These are phyloP conservation scores for Euproctis similis DNA, from an alignment of 2,888 invertebrate species.

Conservation along the genomic window DNA sequence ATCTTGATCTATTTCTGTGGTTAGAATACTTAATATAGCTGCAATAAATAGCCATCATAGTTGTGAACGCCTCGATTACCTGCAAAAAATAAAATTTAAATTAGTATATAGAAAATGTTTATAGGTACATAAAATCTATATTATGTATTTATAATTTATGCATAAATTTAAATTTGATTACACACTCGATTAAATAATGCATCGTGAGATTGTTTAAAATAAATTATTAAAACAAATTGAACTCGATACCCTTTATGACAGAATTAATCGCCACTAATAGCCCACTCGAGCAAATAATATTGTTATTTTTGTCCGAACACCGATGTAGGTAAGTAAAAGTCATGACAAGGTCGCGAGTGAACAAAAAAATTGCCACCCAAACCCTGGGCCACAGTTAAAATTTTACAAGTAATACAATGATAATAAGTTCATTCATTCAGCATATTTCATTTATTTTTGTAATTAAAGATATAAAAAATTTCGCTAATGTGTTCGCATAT, in stretches of 20 bases:
- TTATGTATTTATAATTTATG: background rate
- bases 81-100: slow-evolving; percentile 15
- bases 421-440: background rate
- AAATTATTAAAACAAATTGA: slow-evolving; percentile 16
- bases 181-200: slow-evolving; percentile 8
- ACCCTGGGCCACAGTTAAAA: slow-evolving; percentile 18
- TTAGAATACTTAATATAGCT: too few species aligned
- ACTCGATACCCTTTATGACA: slow-evolving; percentile 27
- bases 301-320: slow-evolving; percentile 31
- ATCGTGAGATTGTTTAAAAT: slow-evolving; percentile 10
- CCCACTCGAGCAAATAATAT: slow-evolving; percentile 29
- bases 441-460: background rate
- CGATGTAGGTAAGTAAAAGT: slow-evolving; percentile 45
- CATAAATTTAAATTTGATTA: slow-evolving; percentile 4
- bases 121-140: background rate
- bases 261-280: slow-evolving; percentile 37
- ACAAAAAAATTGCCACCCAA: slow-evolving; percentile 34
- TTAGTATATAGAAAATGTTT: background rate
- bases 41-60: too few species aligned
- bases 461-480: too few species aligned
- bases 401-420: slow-evolving; percentile 18
- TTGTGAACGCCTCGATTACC: slow-evolving; percentile 13
- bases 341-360: slow-evolving; percentile 32
- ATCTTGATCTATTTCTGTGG: too few species aligned
- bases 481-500: too few species aligned